Base-by-base conservation (phyloP, 2,797 vertebrate species). In the Gallinago stenura region DNA sequence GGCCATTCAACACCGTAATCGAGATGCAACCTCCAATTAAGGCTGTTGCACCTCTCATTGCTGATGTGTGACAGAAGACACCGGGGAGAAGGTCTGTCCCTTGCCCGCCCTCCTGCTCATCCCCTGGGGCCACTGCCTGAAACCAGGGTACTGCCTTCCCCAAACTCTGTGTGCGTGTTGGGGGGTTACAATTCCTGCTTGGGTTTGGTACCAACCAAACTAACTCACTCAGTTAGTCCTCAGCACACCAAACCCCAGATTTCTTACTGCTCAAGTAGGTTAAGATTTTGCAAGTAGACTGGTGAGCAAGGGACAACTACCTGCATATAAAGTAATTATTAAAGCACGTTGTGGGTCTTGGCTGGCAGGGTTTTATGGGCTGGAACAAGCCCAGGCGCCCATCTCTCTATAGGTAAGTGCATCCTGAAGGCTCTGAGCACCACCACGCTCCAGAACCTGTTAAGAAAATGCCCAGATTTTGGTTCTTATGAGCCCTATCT, bases 91-190 rank as follows among this genome's bases (percentile, higher is more conserved):
- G 31, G 43, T 31, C 54, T 91, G 87, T 57, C 65, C 69, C 37
- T 45, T 83, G 46, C 31, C 25, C 1, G 1, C 46, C 17, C 25
- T 71, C 51, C 39, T 51, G 46, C 1, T 1, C 31, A 12, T 84
- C 46, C 66, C 57, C 58, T 48, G 54, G 7, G 39, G 62, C 30
- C 50, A 1, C 50, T 39, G 60, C 43, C 30, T 48, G 69, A 50
- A 54, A 28, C 17, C 1, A 4, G 39, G 31, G 7, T 6, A 1
- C 21, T 4, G 1, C 6, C 58, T 82, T 30, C 77, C 43, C 54
- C 37, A 50, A 53, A 35, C 17, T 31, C 2, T 31, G 3, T 2
- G 0, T 6, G 45, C 11, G 0, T 2, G 0, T 25, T 0, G 0
- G 35, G 45, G 16, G 5, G 64, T 70, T 43, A 1, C 28, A 71